phyloP scores from a whole-genome alignment of 2,113 vertebrate species.

The Bombycilla garrulus region DNA sequence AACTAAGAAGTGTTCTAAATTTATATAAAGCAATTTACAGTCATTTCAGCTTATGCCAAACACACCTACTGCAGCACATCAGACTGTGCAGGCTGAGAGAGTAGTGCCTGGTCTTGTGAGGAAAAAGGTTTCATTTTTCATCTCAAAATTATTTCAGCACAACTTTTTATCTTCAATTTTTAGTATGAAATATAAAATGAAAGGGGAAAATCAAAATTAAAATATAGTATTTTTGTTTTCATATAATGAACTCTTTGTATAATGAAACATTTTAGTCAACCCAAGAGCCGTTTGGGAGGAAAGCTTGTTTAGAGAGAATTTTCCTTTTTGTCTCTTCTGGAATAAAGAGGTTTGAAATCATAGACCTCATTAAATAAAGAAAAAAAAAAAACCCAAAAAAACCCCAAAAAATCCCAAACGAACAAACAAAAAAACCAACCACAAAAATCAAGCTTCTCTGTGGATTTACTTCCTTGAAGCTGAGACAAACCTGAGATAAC shows the following conservation, averaged over 20 bases:
- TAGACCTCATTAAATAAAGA: not conserved
- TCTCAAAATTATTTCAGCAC: not conserved
- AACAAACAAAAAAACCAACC: too few relatives aligned
- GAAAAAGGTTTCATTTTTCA: not conserved
- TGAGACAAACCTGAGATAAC: not conserved
- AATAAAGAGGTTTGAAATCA: not conserved
- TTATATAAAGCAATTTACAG: conserved; percentile 46
- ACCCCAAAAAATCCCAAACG: too few relatives aligned
- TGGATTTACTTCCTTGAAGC: conserved; percentile 13
- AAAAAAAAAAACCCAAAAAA: too few relatives aligned
- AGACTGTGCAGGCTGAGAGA: conserved; percentile 25
- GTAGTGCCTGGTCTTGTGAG: not conserved
- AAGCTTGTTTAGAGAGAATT: not conserved
- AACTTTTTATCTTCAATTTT: not conserved
- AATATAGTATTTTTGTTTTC: not conserved
- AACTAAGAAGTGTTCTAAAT: conserved; percentile 66
- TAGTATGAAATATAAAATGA: not conserved
- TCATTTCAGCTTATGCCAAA: conserved; percentile 4
- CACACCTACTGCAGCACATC: not conserved
- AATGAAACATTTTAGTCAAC: not conserved
- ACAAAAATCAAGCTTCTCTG: not conserved
- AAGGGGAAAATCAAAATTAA: not conserved
- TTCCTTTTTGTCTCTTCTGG: not conserved
- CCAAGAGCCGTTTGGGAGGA: not conserved
- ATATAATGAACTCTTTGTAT: not conserved